phyloP scores from a whole-genome alignment of 2,797 vertebrate species.

The Allobates femoralis region DNA sequence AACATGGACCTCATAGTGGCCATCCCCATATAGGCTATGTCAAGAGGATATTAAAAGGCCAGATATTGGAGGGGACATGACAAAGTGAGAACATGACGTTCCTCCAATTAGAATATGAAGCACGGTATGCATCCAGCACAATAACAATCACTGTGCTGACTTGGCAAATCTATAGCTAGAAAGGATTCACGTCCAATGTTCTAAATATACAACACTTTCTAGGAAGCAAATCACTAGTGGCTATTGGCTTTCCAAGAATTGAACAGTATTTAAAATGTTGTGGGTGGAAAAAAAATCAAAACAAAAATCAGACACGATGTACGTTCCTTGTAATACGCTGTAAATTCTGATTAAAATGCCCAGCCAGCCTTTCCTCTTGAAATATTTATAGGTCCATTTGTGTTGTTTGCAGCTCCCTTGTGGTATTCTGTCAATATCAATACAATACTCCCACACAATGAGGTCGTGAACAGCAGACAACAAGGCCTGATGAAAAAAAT shows the following conservation, averaged over 20 bases:
- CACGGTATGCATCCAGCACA: constrained; percentile 8
- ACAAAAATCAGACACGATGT: neutral
- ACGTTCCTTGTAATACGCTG: neutral
- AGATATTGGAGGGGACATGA: neutral
- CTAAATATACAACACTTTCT: neutral
- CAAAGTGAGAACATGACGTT: neutral
- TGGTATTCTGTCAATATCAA: neutral
- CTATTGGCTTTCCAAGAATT: neutral
- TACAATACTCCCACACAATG: neutral
- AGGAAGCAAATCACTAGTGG: constrained; percentile 16
- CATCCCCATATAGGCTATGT: too few relatives aligned
- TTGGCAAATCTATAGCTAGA: constrained; percentile 8
- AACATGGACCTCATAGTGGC: too few relatives aligned
- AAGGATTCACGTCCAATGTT: neutral
- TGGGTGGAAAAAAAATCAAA: neutral
- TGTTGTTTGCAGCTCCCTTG: constrained; percentile 28
- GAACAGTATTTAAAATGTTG: neutral
- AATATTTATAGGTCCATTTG: constrained; percentile 46
- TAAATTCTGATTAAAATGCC: constrained; percentile 11
- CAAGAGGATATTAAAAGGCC: neutral
- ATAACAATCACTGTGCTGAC: neutral
- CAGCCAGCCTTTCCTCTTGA: constrained; percentile 14
- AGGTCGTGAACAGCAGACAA: too few relatives aligned
- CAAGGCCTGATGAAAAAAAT: too few relatives aligned
- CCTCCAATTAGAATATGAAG: neutral